Evolutionary conservation across 2,888 invertebrate species (phyloP), one percentile per base, ranked within the genome.

Genomic region (Apamea anceps): DNA sequence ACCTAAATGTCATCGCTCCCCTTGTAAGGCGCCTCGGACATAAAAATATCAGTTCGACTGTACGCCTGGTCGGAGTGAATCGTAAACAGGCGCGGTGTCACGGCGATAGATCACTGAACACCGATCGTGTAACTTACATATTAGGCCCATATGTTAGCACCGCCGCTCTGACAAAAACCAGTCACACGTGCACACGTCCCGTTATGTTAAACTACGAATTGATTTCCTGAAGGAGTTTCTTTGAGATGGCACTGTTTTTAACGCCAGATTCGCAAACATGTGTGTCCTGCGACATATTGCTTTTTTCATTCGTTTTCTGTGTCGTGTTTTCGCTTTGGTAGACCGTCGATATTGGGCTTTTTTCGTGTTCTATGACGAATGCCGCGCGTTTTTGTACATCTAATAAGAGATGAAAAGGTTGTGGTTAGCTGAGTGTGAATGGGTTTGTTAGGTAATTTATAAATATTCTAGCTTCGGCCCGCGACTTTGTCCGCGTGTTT

Each of bases 151-250:
- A 92, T 91, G 94, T 94, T 93, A 93, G 90, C 81, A 78, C 42
- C 72, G 77, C 85, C 87, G 84, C 88, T 86, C 84, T 88, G 93
- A 93, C 93, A 94, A 95, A 95, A 95, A 93, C 90, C 94, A 93
- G 91, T 75, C 79, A 79, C 92, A 48, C 48, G 48, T 4, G 48
- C 48, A 48, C 48, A 92, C 92, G 90, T 90, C 88, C 90, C 90
- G 90, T 92, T 94, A 94, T 95, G 95, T 94, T 95, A 94, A 94
- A 94, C 93, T 93, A 91, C 90, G 92, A 94, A 95, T 95, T 94
- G 95, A 95, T 95, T 94, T 93, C 91, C 91, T 89, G 87, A 90
- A 92, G 89, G 86, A 93, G 92, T 92, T 91, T 91, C 93, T 94
- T 93, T 93, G 94, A 93, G 92, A 92, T 89, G 89, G 89, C 91